These are phyloP conservation scores for Tauraco erythrolophus DNA, from an alignment of 2,113 vertebrate species.

Conservation along the genomic window DNA sequence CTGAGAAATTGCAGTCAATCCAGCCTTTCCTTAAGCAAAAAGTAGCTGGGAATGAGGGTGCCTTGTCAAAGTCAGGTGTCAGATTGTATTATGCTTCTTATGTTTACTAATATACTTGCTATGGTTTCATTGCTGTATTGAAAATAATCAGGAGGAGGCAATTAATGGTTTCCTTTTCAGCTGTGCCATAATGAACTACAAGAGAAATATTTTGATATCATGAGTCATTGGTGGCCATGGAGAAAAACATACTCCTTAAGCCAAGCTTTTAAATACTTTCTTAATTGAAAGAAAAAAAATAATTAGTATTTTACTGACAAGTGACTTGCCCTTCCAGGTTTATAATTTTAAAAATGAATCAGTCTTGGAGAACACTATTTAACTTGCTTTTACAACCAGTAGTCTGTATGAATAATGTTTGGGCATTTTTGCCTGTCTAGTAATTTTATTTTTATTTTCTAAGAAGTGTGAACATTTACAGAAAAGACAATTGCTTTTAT, in stretches of 20 bases:
- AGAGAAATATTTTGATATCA: not conserved
- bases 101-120: not conserved
- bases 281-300: not conserved
- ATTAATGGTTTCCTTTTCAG: conserved; percentile 20
- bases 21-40: not conserved
- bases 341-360: not conserved
- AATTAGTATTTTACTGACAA: not conserved
- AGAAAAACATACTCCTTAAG: not conserved
- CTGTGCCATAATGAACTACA: not conserved
- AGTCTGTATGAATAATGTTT: not conserved
- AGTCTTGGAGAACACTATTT: not conserved
- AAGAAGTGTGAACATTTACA: not conserved
- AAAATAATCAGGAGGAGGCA: not conserved
- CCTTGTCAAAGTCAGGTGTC: not conserved
- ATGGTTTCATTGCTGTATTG: not conserved
- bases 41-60: not conserved
- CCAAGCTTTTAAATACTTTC: not conserved
- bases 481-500: not conserved
- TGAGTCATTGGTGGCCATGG: not conserved
- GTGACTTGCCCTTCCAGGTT: not conserved
- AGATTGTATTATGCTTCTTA: not conserved
- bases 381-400: not conserved
- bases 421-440: rapidly evolving
- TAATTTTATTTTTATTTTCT: not conserved
- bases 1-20: not conserved